Evolutionary conservation across 30 jellyfish, hydroid and myxozoan genomes (phyloP).

Genomic region (Phacellophora camtschatica): DNA sequence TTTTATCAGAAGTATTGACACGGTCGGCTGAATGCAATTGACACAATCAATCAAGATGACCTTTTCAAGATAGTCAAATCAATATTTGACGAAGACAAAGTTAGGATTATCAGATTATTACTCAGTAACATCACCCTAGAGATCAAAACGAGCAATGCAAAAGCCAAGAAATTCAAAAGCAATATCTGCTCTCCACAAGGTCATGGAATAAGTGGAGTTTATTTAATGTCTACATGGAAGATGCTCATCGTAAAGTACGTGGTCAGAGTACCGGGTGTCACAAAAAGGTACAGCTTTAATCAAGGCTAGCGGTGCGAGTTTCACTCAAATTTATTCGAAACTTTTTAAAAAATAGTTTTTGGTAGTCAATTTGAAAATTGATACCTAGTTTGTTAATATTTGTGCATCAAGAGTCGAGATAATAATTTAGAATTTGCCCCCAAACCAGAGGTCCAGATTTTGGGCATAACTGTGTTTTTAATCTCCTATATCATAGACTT

Average conservation of each 20-base stretch:
- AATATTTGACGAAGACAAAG: slow-evolving; percentile 50
- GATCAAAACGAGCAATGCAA: slow-evolving; percentile 28
- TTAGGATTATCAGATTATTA: slow-evolving; percentile 25
- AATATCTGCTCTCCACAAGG: slow-evolving; percentile 52
- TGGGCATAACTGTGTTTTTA: no score
- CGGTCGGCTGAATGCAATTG: slow-evolving; percentile 48
- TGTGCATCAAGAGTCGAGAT: no score
- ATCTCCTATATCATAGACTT: no score
- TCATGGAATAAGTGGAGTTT: slow-evolving; percentile 39
- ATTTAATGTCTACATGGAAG: slow-evolving; percentile 15
- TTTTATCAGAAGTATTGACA: slow-evolving; percentile 43
- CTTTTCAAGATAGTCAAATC: slow-evolving; percentile 29
- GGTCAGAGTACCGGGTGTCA: background rate
- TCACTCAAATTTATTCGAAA: no score
- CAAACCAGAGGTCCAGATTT: no score
- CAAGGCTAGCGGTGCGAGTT: no score
- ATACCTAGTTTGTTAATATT: no score
- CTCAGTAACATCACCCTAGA: slow-evolving; percentile 28
- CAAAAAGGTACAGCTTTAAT: no score
- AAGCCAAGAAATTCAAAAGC: slow-evolving; percentile 31
- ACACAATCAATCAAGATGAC: slow-evolving; percentile 51
- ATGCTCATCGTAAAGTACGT: slow-evolving; percentile 31
- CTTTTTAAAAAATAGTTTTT: no score
- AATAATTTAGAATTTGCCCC: no score
- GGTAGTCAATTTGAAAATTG: no score